Conservation (phyloP, 2,888 invertebrate species). For the Nebria salina region DNA sequence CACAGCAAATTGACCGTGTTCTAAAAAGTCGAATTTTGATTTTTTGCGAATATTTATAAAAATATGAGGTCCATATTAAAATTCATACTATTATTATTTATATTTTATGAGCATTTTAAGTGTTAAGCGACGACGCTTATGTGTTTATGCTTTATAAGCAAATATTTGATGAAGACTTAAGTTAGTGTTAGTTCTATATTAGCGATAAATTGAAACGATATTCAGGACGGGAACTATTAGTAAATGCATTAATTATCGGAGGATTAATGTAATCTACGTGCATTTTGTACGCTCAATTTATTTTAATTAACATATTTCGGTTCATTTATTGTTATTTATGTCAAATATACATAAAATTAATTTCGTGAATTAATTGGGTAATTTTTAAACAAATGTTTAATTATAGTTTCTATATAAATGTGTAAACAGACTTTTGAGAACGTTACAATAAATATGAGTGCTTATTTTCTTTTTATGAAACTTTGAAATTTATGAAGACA, state of each 20-base stretch:
- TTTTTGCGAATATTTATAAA: too few relatives aligned
- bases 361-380: too few relatives aligned
- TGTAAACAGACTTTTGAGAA: too few relatives aligned
- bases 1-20: too few relatives aligned
- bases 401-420: too few relatives aligned
- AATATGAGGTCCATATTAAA: too few relatives aligned
- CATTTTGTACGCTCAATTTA: not conserved
- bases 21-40: too few relatives aligned
- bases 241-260: not conserved
- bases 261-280: not conserved
- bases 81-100: too few relatives aligned
- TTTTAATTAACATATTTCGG: not conserved
- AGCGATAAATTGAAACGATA: not conserved
- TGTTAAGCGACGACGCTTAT: not conserved
- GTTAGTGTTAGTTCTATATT: not conserved
- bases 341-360: too few relatives aligned
- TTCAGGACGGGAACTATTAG: not conserved
- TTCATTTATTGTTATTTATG: not conserved
- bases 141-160: not conserved
- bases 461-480: not conserved
- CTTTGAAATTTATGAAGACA: not conserved
- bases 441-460: too few relatives aligned
- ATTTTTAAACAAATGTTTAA: too few relatives aligned
- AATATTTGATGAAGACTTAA: not conserved
- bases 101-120: too few relatives aligned